These are phyloP conservation scores for Umimayanthus chanpuru DNA, from an alignment of 92 coral and sea anemone species.

Conservation along the genomic window DNA sequence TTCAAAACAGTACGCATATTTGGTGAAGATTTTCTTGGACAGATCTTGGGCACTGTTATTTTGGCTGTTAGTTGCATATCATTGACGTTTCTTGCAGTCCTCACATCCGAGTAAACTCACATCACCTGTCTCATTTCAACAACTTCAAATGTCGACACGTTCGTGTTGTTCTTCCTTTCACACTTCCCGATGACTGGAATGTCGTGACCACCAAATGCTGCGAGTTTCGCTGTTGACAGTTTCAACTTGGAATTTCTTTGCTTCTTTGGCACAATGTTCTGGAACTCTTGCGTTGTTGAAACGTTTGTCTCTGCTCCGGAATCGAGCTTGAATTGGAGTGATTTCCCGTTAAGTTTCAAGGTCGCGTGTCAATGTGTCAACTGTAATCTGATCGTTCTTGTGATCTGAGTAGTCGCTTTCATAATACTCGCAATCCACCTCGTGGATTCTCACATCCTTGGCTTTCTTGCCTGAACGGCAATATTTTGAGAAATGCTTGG, in stretches of 20 bases:
- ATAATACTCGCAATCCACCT: constrained; percentile 23
- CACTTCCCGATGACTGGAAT: constrained; percentile 56
- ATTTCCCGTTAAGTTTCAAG: too few relatives aligned
- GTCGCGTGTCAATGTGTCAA: too few relatives aligned
- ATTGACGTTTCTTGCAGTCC: constrained; percentile 29
- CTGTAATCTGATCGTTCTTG: constrained; percentile 37
- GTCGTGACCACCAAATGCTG: constrained; percentile 46
- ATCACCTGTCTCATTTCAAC: constrained; percentile 17
- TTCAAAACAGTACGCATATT: constrained; percentile 50
- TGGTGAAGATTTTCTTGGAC: constrained; percentile 19
- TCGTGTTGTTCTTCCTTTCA: constrained; percentile 3
- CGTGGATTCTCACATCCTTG: constrained; percentile 1
- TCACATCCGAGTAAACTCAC: constrained; percentile 45
- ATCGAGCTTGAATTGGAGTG: constrained; percentile 60
- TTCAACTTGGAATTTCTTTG: constrained; percentile 41
- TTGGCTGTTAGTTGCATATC: background rate
- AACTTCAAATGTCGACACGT: constrained; percentile 35
- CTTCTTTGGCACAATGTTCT: constrained; percentile 38
- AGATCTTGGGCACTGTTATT: background rate
- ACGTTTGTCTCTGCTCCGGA: constrained; percentile 56
- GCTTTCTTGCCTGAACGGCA: constrained; percentile 35
- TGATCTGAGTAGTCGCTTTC: constrained; percentile 49
- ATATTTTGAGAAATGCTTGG: constrained; percentile 31
- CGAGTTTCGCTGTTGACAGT: constrained; percentile 45
- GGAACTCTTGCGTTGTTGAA: constrained; percentile 43